Base-by-base conservation (phyloP, 1,140 invertebrate genomes). In the Zaprionus nigranus region DNA sequence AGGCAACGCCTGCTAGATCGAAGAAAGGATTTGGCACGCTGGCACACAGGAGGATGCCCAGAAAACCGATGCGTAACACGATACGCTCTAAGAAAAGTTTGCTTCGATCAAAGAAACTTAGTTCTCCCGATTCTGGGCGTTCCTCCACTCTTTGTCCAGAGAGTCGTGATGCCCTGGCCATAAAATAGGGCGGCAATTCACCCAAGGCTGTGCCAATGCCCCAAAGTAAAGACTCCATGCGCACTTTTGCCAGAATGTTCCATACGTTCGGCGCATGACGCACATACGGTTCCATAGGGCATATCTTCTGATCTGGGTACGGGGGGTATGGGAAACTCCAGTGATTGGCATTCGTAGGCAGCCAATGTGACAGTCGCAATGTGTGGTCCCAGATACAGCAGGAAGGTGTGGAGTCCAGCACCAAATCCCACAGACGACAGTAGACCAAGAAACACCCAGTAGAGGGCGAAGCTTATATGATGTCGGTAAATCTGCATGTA, bases 1-100 rank as follows among this genome's bases (percentile, higher is more conserved):
- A 99, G 0, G 98, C 99, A n/a, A 99, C 97, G 0, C 99, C 99
- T 61, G 99, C 99, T 78, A 99, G 94, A 93, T 99, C 99, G 93
- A 99, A 99, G 54, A 99, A 93, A 1, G 99, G 99, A 94, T 99
- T 99, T 6, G 99, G 99, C 87, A 99, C 98, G 63, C 98, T 99
- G 20, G 99, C 99, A 94, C 98, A 99, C 0, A 98, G 96, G 43
- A 99, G 93, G 79, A 99, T 99, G 9, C 99, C 99, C 69, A 98
- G 95, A 93, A 99, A 99, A 17, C 99, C 99, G 57, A 99, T 96
- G 91, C 95, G 96, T 85, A 98, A 96, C 3, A 99, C 98, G 51
- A 99, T 93, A 78, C 97, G 96, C 93, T 99, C 97, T 74, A 99
- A 96, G 67, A 95, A 95, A 30, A 97, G 86, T 93, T 99, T 99